phyloP scores from a whole-genome alignment of 2,113 vertebrate genomes.

The Microcebus jonahi region DNA sequence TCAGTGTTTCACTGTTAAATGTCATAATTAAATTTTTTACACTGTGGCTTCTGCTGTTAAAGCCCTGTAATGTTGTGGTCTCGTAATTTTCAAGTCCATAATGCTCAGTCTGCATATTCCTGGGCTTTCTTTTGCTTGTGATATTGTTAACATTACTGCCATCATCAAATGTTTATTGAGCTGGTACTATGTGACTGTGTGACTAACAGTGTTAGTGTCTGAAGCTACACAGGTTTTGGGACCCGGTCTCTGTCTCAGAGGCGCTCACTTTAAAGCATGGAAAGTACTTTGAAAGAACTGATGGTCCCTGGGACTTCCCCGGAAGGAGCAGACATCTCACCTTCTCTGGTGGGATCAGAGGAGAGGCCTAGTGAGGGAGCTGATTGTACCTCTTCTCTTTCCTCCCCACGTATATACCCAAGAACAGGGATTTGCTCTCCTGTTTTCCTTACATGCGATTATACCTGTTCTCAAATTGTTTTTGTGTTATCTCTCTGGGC shows the following conservation, averaged over 20 bases:
- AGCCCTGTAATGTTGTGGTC: background rate
- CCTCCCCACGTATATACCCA: background rate
- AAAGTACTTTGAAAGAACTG: background rate
- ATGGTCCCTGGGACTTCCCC: background rate
- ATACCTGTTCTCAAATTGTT: background rate
- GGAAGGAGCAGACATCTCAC: background rate
- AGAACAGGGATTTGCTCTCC: rapidly evolving
- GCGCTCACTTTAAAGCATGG: background rate
- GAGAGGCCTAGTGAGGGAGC: background rate
- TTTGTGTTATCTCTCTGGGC: background rate
- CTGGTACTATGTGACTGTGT: background rate
- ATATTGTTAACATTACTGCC: background rate
- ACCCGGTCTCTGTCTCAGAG: background rate
- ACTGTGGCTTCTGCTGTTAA: background rate
- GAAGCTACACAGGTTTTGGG: background rate
- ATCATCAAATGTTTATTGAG: background rate
- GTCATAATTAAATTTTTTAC: background rate
- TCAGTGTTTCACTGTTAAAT: background rate
- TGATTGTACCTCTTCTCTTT: background rate
- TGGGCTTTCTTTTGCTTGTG: background rate
- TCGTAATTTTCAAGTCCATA: background rate
- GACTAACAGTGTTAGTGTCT: background rate
- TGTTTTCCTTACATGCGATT: background rate
- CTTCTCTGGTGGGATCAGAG: background rate
- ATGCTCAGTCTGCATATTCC: background rate